Evolutionary conservation across 2,888 invertebrate species (phyloP).

Genomic region (Labia minor): DNA sequence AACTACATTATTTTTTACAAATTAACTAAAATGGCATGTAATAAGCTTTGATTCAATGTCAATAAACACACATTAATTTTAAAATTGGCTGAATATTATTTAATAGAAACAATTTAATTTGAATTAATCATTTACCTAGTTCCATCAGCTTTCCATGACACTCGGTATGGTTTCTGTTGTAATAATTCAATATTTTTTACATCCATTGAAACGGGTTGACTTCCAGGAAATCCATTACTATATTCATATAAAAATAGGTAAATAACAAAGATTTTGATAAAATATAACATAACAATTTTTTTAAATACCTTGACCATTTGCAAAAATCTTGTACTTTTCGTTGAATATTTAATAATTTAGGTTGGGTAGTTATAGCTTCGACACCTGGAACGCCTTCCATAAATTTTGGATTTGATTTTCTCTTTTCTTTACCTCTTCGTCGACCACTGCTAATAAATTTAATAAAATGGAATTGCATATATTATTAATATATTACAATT

Average conservation of each 20-base stretch:
- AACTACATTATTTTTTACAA: too few species aligned
- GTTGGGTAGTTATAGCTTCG: constrained; percentile 51
- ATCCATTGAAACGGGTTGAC: constrained; percentile 97
- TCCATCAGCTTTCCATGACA: constrained; percentile 99
- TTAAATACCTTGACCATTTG: constrained; percentile 51
- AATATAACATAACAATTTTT: constrained; percentile 15
- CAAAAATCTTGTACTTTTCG: constrained; percentile 67
- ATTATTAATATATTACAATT: too few species aligned
- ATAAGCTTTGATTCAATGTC: too few species aligned
- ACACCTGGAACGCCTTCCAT: constrained; percentile 83
- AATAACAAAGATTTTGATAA: not conserved
- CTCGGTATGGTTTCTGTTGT: constrained; percentile 73
- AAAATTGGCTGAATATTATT: too few species aligned
- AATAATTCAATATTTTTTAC: constrained; percentile 63
- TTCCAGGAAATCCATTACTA: constrained; percentile 79
- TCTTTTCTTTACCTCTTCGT: constrained; percentile 39
- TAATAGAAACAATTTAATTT: too few species aligned
- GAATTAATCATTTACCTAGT: constrained; percentile 53
- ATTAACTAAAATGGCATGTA: too few species aligned
- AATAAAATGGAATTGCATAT: too few species aligned
- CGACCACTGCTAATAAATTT: constrained; percentile 20
- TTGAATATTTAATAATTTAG: constrained; percentile 55
- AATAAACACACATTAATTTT: too few species aligned
- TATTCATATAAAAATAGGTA: constrained; percentile 24
- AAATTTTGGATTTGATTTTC: constrained; percentile 57